phyloP scores from a whole-genome alignment of 92 coral and sea anemone genomes.

The Paramuricea clavata region DNA sequence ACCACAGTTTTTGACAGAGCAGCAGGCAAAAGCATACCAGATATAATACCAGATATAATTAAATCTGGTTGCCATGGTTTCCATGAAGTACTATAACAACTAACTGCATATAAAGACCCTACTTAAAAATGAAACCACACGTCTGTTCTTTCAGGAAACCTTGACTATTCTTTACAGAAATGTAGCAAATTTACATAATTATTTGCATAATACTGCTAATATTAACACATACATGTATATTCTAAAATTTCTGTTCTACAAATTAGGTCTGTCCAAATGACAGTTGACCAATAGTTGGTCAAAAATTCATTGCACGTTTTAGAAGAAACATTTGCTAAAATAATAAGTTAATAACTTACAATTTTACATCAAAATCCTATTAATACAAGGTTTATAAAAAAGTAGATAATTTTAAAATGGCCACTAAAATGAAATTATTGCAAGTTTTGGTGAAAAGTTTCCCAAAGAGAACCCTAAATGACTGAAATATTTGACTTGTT shows the following conservation, averaged over 20 bases:
- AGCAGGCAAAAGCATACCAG: too few species aligned
- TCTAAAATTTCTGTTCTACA: conserved; percentile 10
- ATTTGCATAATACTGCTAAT: not conserved
- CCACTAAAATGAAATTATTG: too few species aligned
- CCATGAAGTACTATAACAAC: not conserved
- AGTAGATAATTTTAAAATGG: too few species aligned
- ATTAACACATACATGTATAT: not conserved
- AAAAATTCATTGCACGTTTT: not conserved
- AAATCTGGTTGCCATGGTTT: too few species aligned
- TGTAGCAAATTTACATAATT: not conserved
- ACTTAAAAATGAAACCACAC: too few species aligned
- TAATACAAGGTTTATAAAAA: too few species aligned
- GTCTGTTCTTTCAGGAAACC: conserved; percentile 15
- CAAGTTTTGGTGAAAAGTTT: too few species aligned
- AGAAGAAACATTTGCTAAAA: not conserved
- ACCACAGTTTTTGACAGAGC: too few species aligned
- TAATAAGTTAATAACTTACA: conserved; percentile 41
- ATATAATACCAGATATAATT: too few species aligned
- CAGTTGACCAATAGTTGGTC: not conserved
- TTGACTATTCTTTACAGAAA: conserved; percentile 25
- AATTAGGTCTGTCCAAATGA: not conserved
- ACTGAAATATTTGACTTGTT: too few species aligned
- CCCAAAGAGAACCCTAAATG: too few species aligned
- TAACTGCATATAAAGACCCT: too few species aligned
- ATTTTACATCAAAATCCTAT: conserved; percentile 19